Conservation (phyloP, 2,888 invertebrate species). For the Erynnis tages region DNA sequence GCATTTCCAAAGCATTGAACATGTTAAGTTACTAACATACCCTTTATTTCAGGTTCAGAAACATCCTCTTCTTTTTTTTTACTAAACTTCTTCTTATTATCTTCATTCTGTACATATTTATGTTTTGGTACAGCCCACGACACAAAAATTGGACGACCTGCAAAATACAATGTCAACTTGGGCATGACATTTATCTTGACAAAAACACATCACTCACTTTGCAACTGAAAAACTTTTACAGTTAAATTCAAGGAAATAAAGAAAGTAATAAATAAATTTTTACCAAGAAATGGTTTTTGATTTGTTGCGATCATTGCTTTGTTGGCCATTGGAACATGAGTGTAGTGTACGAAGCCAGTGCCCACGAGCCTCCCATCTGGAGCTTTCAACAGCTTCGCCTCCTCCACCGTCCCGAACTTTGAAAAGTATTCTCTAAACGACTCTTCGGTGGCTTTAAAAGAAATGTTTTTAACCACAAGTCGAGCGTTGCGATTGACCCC, state of each 20-base stretch:
- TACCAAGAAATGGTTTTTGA: slow-evolving; percentile 84
- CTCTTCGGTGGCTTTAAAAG: slow-evolving; percentile 87
- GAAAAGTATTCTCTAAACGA: slow-evolving; percentile 86
- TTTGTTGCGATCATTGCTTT: slow-evolving; percentile 87
- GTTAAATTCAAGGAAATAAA: background rate
- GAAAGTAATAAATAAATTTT: too few relatives aligned
- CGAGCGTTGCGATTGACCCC: slow-evolving; percentile 70
- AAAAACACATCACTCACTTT: background rate
- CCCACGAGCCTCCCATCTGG: slow-evolving; percentile 90
- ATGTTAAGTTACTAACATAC: slow-evolving; percentile 24
- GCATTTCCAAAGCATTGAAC: too few relatives aligned
- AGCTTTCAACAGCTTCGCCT: slow-evolving; percentile 87
- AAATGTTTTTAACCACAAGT: slow-evolving; percentile 85
- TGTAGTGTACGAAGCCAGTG: slow-evolving; percentile 94
- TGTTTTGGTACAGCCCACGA: slow-evolving; percentile 94
- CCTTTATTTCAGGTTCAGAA: slow-evolving; percentile 33
- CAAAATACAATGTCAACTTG: slow-evolving; percentile 30
- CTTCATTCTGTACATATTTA: slow-evolving; percentile 74
- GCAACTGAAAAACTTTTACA: background rate
- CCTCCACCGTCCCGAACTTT: slow-evolving; percentile 87
- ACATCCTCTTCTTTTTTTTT: slow-evolving; percentile 37
- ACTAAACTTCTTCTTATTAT: slow-evolving; percentile 37
- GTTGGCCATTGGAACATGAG: slow-evolving; percentile 87
- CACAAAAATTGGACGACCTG: slow-evolving; percentile 85
- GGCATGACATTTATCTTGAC: too few relatives aligned